Conservation (phyloP, 2,113 vertebrate species). For the Nanger granti region DNA sequence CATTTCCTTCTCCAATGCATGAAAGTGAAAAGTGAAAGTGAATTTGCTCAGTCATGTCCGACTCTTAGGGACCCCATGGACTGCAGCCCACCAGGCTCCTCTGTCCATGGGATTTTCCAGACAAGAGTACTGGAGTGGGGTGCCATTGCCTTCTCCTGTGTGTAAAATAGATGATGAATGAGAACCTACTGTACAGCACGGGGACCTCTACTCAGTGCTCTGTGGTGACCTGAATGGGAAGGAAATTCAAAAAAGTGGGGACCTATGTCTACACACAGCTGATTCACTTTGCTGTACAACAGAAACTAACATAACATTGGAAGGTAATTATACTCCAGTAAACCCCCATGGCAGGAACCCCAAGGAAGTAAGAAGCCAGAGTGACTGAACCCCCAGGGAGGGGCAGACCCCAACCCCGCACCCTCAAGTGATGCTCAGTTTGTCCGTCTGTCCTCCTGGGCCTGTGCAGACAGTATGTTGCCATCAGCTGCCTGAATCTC, state of each 20-base stretch:
- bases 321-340: not conserved
- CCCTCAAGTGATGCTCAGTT: not conserved
- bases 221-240: not conserved
- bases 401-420: rapidly evolving
- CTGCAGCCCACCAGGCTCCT: too few species aligned
- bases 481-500: rapidly evolving
- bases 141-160: not conserved
- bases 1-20: too few species aligned
- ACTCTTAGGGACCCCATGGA: too few species aligned
- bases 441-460: too few species aligned
- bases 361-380: not conserved
- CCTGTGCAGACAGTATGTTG: not conserved
- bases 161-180: not conserved
- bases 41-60: too few species aligned
- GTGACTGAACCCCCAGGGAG: not conserved
- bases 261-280: not conserved
- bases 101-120: too few species aligned
- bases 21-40: too few species aligned
- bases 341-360: not conserved
- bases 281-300: not conserved
- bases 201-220: not conserved
- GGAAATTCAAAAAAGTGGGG: not conserved
- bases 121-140: too few species aligned
- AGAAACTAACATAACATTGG: not conserved
- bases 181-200: not conserved